Evolutionary conservation across 2,888 invertebrate genomes (phyloP).

Genomic region (Caenorhabditis sp.): DNA sequence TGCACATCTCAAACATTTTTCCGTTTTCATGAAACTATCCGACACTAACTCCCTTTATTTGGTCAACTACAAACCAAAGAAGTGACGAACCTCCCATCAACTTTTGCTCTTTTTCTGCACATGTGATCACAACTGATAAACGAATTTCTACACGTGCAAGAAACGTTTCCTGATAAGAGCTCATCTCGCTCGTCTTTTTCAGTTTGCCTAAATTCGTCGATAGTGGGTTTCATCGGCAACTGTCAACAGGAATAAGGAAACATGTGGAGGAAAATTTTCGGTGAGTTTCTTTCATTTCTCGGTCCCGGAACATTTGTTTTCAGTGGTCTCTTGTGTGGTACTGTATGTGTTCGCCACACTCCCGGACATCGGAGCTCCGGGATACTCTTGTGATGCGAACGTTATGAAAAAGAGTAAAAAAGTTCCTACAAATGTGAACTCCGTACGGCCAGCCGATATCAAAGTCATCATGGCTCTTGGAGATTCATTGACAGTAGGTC

Average conservation of each 20-base stretch:
- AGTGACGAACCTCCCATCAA: not conserved
- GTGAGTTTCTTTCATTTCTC: slow-evolving; percentile 7
- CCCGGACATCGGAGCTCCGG: slow-evolving; percentile 50
- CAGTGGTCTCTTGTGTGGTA: slow-evolving; percentile 31
- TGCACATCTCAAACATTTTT: too few relatives aligned
- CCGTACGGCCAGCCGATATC: slow-evolving; percentile 75
- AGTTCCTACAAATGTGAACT: slow-evolving; percentile 71
- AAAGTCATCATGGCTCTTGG: slow-evolving; percentile 75
- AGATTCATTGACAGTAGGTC: slow-evolving; percentile 74
- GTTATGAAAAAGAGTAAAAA: slow-evolving; percentile 68
- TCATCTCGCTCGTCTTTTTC: slow-evolving; percentile 11
- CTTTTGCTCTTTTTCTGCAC: slow-evolving; percentile 7
- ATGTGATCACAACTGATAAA: slow-evolving; percentile 46
- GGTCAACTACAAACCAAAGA: slow-evolving; percentile 17
- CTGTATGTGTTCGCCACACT: slow-evolving; percentile 36
- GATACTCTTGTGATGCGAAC: slow-evolving; percentile 56
- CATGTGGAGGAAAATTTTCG: slow-evolving; percentile 47
- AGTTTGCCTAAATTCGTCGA: not conserved
- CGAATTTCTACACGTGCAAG: slow-evolving; percentile 5
- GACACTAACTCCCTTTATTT: not conserved
- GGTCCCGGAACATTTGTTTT: not conserved
- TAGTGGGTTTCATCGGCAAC: not conserved
- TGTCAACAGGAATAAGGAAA: too few relatives aligned
- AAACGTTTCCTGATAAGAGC: slow-evolving; percentile 30
- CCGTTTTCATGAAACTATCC: not conserved